Conservation (phyloP, 2,797 vertebrate species). For the Phrynocephalus vlangalii region DNA sequence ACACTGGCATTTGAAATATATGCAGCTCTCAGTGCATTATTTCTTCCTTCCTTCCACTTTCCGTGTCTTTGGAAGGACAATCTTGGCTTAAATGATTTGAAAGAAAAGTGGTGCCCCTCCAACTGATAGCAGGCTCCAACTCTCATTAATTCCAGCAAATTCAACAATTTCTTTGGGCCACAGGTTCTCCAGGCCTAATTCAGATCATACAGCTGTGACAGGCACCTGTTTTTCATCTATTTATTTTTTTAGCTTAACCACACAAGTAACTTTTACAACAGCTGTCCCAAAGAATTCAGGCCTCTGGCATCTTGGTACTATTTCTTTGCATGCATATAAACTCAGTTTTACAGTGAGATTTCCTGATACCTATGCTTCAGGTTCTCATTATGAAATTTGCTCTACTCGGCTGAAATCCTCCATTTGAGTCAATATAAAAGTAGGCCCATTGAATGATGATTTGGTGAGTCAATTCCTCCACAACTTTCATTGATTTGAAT, state of each 20-base stretch:
- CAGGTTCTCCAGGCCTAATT: background rate
- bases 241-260: background rate
- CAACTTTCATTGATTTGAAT: background rate
- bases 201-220: background rate
- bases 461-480: background rate
- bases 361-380: background rate
- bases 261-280: background rate
- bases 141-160: background rate
- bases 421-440: background rate
- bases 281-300: background rate
- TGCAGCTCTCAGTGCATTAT: background rate
- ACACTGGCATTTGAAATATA: conserved; percentile 43
- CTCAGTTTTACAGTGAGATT: background rate
- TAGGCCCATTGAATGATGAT: background rate
- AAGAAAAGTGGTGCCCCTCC: too few species aligned
- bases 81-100: too few species aligned
- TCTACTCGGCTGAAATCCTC: too few species aligned
- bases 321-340: background rate
- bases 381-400: background rate
- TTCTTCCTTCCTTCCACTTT: background rate
- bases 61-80: too few species aligned
- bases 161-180: background rate
- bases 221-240: background rate
- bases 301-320: background rate
- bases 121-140: background rate